A percentile compares a stretch with the other conserved stretches of the same genome.
phyloP scores from a whole-genome alignment of 2,888 invertebrate genomes.

The Erynnis tages region DNA sequence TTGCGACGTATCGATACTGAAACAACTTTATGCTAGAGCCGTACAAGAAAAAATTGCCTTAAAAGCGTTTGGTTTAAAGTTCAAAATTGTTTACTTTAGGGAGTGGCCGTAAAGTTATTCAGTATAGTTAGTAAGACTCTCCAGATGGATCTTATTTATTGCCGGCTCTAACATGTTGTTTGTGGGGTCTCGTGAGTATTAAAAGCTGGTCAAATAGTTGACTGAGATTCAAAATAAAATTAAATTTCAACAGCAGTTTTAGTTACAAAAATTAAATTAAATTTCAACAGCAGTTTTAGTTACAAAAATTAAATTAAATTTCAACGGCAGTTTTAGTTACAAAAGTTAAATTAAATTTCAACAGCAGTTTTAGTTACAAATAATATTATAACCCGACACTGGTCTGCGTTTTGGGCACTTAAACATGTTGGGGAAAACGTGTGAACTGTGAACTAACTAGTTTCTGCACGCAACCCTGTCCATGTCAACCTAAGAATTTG shows the following conservation, averaged over 20 bases:
- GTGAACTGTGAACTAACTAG: too few species aligned
- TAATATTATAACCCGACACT: too few species aligned
- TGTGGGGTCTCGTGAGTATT: not conserved
- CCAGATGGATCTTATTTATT: slow-evolving; percentile 2
- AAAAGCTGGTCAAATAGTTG: not conserved
- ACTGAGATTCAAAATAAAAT: not conserved
- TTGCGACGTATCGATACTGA: not conserved
- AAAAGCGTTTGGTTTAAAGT: not conserved
- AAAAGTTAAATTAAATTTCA: too few species aligned
- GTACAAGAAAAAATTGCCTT: not conserved
- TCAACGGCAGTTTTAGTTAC: not conserved
- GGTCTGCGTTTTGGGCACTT: too few species aligned
- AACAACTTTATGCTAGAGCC: not conserved
- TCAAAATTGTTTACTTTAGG: not conserved
- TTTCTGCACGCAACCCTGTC: too few species aligned
- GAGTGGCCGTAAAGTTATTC: not conserved
- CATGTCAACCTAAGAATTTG: too few species aligned
- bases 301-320: too few species aligned
- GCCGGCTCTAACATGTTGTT: not conserved
- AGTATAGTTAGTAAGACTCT: not conserved
- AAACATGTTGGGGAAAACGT: too few species aligned
- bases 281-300: not conserved
- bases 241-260: not conserved
- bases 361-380: not conserved
- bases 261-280: too few species aligned